phyloP scores from a whole-genome alignment of 2,113 vertebrate genomes.

The Scytalopus superciliaris region DNA sequence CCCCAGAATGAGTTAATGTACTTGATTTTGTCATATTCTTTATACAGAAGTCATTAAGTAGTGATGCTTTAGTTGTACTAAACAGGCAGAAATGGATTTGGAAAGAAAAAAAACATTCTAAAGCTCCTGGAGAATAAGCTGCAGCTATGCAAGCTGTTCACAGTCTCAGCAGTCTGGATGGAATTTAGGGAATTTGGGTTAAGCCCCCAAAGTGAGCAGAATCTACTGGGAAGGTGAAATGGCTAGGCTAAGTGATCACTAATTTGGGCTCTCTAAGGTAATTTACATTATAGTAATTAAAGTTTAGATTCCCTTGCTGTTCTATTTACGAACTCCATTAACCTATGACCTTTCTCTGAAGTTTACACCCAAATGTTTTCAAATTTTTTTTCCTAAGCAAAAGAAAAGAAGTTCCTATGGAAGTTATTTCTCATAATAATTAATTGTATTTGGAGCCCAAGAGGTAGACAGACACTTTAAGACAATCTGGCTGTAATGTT shows the following conservation, averaged over 20 bases:
- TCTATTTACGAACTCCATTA: conserved; percentile 57
- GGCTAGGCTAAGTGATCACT: conserved; percentile 43
- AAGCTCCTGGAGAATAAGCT: neutral
- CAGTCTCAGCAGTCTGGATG: neutral
- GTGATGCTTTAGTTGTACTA: neutral
- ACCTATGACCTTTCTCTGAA: conserved; percentile 50
- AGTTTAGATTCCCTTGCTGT: conserved; percentile 50
- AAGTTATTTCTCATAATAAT: conserved; percentile 39
- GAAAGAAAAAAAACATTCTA: neutral
- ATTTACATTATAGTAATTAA: conserved; percentile 58
- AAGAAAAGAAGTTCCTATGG: conserved; percentile 20
- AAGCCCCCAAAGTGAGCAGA: conserved; percentile 28
- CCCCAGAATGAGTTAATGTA: neutral
- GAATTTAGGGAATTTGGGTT: conserved; percentile 52
- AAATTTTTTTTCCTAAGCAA: neutral
- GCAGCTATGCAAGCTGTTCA: neutral
- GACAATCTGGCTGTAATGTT: neutral
- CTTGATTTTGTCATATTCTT: neutral
- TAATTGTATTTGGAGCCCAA: neutral
- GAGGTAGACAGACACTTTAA: neutral
- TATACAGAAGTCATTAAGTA: neutral
- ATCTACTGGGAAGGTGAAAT: conserved; percentile 29
- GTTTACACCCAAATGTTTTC: conserved; percentile 36
- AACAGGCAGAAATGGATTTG: neutral
- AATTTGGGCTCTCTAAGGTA: conserved; percentile 55